Base-by-base conservation (phyloP, 2,113 vertebrate genomes). In the Galemys pyrenaicus region DNA sequence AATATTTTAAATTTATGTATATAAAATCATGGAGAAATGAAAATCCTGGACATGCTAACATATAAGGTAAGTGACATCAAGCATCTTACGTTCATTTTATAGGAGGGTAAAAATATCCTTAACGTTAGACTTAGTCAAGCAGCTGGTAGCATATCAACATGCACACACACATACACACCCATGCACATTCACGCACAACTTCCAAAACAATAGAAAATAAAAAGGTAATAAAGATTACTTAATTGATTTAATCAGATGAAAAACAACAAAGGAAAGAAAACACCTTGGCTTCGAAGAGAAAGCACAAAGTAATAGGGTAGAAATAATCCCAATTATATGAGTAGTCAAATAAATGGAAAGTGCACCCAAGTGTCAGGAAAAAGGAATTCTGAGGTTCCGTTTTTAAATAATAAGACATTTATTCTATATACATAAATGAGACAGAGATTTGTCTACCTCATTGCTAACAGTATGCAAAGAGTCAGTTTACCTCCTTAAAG, bases 391-490 rank as follows among this genome's bases (percentile, higher is more conserved):
- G 10, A 13, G 65, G 49, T 9, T 80, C 9, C 2, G 28, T 62
- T 62, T 65, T 44, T 68, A 86, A 94, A 56, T 37, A 70, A 82
- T 77, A 86, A 77, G 20, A 6, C 30, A 81, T 77, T 54, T 35
- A n/a, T 87, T 65, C 41, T 26, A 46, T 39, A 41, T 11, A 28
- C 56, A 89, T 35, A 74, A 89, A 88, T 67, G 39, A 67, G 39
- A 65, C 44, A 87, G n/a, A 64, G 9, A 1, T 6, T 13, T 58
- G 54, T 58, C 51, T 24, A 74, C 83, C 39, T 67, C 35, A 28
- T 41, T 84, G 49, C 56, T 91, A 35, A 89, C n/a, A 58, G 41
- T 83, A 80, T 80, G 73, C 13, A 79, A 54, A 89, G 75, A 85
- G 28, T 19, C 60, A 37, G 39, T 62, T 80, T 51, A 10, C 22